Evolutionary conservation across 2,113 vertebrate genomes (phyloP), one percentile per base, ranked within the genome.

Genomic region (Trinectes maculatus): DNA sequence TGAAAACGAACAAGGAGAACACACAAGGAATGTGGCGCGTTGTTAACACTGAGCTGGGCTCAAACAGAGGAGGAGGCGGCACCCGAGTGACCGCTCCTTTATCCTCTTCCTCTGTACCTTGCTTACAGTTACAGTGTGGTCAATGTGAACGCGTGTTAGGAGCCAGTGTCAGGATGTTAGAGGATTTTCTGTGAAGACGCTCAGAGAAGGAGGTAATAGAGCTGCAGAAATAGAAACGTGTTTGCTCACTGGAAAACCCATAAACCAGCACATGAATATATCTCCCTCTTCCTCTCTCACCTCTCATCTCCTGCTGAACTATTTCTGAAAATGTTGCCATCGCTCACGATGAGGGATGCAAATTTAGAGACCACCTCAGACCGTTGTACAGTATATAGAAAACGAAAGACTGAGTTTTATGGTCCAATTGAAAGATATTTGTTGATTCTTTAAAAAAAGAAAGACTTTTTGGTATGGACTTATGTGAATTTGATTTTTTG

Each of bases 191-290:
- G 78, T 85, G 31, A 44, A 57, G 34, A 68, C 39, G 16, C 47
- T 65, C 54, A 29, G 42, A 78, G 60, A 80, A 65, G 59, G 75
- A 64, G 21, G 53, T 40, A 21, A 77, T 71, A 83, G 55, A 71
- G 25, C 69, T 29, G 53, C 72, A 82, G 73, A 86, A 89, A 91
- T 88, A 91, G 85, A 84, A 53, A 56, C 29, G 16, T 91, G 79
- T 92, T 91, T 91, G 77, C 84, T 79, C 77, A 56, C 72, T 76
- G 77, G 74, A 74, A 86, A 86, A 56, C 64, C 77, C 36, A 69
- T 44, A 62, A 85, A 75, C 69, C 55, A 77, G 55, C 61, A 54
- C 54, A 57, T 69, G 62, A 72, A 79, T 75, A 21, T 19, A 12
- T 40, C 25, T 48, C 21, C 33, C 68, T 62, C 37, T 29, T 13